phyloP scores from a whole-genome alignment of 1,140 invertebrate genomes.

The Magallana gigas region DNA sequence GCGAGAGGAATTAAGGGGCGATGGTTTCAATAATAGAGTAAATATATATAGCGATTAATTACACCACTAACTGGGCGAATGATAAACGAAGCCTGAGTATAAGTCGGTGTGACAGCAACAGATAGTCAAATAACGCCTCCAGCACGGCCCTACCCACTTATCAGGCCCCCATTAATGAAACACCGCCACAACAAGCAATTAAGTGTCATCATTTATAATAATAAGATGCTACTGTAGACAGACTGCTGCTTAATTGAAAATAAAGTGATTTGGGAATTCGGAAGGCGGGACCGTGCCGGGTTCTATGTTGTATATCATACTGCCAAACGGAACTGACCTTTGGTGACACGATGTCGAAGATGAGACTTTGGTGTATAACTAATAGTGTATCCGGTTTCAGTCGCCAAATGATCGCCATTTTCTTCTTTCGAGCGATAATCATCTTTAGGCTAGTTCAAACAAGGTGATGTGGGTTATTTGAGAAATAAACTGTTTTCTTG shows the following conservation, averaged over 20 bases:
- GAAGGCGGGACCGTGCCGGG: background rate
- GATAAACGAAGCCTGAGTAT: conserved; percentile 19
- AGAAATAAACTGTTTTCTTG: too few species aligned
- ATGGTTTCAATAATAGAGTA: background rate
- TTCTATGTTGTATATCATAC: conserved; percentile 18
- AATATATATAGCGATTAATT: conserved; percentile 1
- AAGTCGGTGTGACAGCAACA: conserved; percentile 8
- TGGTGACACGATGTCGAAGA: conserved; percentile 12
- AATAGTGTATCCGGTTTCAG: conserved; percentile 11
- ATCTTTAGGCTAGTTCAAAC: too few species aligned
- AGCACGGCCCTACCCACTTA: conserved; percentile 39
- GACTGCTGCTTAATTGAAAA: conserved; percentile 31
- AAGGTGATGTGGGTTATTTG: too few species aligned
- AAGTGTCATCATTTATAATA: conserved; percentile 46
- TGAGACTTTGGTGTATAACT: background rate
- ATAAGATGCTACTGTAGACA: conserved; percentile 40
- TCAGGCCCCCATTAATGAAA: conserved; percentile 31
- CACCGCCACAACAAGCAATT: conserved; percentile 30
- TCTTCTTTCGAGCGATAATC: background rate
- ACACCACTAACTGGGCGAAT: background rate
- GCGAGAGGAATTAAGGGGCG: background rate
- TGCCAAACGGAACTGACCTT: conserved; percentile 9
- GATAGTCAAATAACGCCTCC: conserved; percentile 9
- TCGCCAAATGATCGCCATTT: conserved; percentile 1
- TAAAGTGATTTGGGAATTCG: conserved; percentile 43